These are phyloP conservation scores for Pelodiscus sinensis DNA, from an alignment of 2,113 vertebrate species.

Conservation along the genomic window DNA sequence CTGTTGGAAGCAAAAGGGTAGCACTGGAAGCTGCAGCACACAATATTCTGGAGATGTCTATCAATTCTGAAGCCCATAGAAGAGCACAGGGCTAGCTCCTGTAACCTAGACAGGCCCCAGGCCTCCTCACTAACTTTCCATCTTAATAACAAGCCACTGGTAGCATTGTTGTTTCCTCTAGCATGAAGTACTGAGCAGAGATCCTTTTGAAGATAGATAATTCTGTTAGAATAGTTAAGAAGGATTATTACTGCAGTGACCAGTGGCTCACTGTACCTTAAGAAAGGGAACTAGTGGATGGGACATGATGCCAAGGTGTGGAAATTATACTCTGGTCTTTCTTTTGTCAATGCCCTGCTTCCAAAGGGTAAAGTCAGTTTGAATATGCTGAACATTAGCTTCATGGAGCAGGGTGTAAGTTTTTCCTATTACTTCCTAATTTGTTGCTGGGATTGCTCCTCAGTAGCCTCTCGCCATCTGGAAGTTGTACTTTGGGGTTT, in stretches of 20 bases:
- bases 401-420: accelerated
- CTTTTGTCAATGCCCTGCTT: no score
- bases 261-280: accelerated
- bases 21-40: neutral
- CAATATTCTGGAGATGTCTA: neutral
- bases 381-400: neutral
- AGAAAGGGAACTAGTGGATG: neutral
- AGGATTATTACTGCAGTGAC: neutral
- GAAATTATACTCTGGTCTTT: neutral
- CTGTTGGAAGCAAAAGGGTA: neutral
- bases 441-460: accelerated
- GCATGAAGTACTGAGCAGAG: neutral
- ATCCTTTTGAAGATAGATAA: neutral
- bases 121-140: neutral
- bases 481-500: neutral
- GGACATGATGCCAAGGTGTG: accelerated
- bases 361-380: neutral
- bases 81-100: neutral
- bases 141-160: neutral
- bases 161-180: neutral
- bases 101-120: neutral
- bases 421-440: neutral
- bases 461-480: neutral
- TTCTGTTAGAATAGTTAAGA: neutral
- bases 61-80: no score